Evolutionary conservation across 2,113 vertebrate genomes (phyloP).

Genomic region (Dasyornis broadbenti): DNA sequence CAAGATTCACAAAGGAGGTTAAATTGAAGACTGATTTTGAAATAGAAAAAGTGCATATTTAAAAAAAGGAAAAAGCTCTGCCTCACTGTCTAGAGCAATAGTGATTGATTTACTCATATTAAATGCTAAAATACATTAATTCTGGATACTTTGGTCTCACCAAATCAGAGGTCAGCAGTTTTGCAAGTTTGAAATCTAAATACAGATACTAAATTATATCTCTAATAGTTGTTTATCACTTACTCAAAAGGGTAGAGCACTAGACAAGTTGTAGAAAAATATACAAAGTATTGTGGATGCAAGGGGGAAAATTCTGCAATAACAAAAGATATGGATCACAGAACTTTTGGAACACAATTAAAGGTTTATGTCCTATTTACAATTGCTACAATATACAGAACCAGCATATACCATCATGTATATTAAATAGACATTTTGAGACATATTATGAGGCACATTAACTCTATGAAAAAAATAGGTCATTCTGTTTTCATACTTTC

Average conservation of each 20-base stretch:
- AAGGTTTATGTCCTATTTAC: not conserved
- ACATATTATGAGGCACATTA: not conserved
- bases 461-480: not conserved
- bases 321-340: not conserved
- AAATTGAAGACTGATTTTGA: not conserved
- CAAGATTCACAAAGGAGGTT: not conserved
- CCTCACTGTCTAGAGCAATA: not conserved
- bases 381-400: not conserved
- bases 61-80: not conserved
- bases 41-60: not conserved
- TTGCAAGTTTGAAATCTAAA: not conserved
- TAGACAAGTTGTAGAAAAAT: not conserved
- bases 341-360: not conserved
- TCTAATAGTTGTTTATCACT: not conserved
- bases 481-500: not conserved
- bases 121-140: not conserved
- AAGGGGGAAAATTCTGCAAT: not conserved
- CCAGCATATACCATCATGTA: not conserved
- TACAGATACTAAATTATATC: not conserved
- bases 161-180: not conserved
- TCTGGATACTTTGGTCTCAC: not conserved
- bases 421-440: not conserved
- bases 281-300: not conserved
- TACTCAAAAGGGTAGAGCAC: not conserved
- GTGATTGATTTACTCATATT: not conserved